phyloP scores from a whole-genome alignment of 1,140 invertebrate species.

The Papilio machaon region DNA sequence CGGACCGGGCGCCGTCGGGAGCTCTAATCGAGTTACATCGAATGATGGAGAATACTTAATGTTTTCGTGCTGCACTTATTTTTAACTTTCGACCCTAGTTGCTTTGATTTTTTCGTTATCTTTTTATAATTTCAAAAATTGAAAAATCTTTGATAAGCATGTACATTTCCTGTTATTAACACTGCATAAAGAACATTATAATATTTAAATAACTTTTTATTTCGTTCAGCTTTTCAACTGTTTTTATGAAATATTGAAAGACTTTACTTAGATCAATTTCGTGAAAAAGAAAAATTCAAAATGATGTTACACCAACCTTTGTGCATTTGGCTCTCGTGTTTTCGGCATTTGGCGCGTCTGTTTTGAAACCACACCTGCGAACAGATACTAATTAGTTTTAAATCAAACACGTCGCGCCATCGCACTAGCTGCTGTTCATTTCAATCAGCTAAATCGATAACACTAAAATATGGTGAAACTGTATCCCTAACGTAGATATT shows the following conservation, averaged over 20 bases:
- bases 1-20: conserved; percentile 75
- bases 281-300: not conserved
- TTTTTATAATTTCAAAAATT: not conserved
- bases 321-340: conserved; percentile 97
- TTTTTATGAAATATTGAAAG: too few relatives aligned
- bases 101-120: conserved; percentile 2
- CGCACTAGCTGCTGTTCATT: conserved; percentile 30
- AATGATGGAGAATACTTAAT: conserved; percentile 78
- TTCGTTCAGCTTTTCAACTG: not conserved
- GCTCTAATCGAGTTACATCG: conserved; percentile 76
- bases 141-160: not conserved
- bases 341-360: conserved; percentile 95
- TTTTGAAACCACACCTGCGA: conserved; percentile 98
- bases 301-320: conserved; percentile 85
- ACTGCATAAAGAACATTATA: too few relatives aligned
- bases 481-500: not conserved
- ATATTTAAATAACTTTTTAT: too few relatives aligned
- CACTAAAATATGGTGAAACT: conserved; percentile 26
- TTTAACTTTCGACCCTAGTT: conserved; percentile 23
- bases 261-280: not conserved
- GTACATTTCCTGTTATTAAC: too few relatives aligned
- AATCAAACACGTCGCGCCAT: conserved; percentile 22
- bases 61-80: conserved; percentile 42
- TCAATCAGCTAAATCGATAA: conserved; percentile 34
- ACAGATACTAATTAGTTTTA: conserved; percentile 50